Percentiles rank a stretch among this genome's conserved stretches.
phyloP scores from a whole-genome alignment of 2,797 vertebrate species.

The Moxostoma hubbsi region DNA sequence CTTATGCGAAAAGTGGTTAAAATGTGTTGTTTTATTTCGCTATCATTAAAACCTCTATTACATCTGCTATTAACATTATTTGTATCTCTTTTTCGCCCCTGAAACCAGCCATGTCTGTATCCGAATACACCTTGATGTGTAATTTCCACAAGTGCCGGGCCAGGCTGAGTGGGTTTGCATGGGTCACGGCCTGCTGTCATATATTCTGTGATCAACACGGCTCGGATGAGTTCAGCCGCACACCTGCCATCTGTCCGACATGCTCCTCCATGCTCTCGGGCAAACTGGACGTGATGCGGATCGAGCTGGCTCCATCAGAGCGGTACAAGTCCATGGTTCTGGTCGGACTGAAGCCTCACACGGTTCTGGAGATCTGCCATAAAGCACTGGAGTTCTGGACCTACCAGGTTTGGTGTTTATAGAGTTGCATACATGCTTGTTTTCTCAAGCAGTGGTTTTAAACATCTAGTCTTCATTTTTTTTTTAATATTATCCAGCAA shows the following conservation, averaged over 20 bases:
- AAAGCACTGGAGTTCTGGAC: constrained; percentile 90
- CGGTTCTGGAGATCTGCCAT: constrained; percentile 86
- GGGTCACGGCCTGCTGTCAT: constrained; percentile 91
- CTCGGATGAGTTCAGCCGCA: constrained; percentile 84
- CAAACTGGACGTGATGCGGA: constrained; percentile 88
- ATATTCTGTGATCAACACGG: constrained; percentile 91
- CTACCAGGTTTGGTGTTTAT: constrained; percentile 81
- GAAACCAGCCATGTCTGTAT: constrained; percentile 69
- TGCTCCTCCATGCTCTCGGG: constrained; percentile 87
- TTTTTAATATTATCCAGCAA: too few relatives aligned
- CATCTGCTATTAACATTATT: too few relatives aligned
- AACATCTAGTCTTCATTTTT: too few relatives aligned
- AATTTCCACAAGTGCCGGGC: constrained; percentile 86
- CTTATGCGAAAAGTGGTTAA: neutral
- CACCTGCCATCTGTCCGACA: constrained; percentile 86
- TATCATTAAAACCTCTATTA: neutral
- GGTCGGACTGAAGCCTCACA: constrained; percentile 85
- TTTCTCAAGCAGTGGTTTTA: too few relatives aligned
- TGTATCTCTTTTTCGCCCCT: neutral
- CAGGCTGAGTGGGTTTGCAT: constrained; percentile 84
- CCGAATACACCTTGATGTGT: constrained; percentile 86
- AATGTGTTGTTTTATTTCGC: neutral
- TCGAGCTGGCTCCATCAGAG: constrained; percentile 86
- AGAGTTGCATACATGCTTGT: neutral
- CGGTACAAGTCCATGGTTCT: constrained; percentile 91